Percentiles rank a stretch among this genome's conserved stretches.
Conservation (phyloP, 2,888 invertebrate species). For the Trachelus troglodyta region DNA sequence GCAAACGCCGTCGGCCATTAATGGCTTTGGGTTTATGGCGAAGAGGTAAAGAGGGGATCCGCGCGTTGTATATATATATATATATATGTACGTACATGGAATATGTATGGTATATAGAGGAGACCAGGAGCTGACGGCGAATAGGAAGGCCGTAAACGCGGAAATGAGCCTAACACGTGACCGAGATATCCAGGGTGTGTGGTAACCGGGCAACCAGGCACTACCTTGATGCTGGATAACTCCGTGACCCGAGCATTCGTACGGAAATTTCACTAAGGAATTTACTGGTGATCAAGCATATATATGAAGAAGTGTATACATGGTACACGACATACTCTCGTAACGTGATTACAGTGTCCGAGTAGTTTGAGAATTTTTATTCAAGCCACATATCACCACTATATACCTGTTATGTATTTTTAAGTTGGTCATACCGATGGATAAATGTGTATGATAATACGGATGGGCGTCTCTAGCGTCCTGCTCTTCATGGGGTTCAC, state of each 20-base stretch:
- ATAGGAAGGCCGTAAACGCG: constrained; percentile 28
- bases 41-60: background rate
- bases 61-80: background rate
- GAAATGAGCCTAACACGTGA: constrained; percentile 22
- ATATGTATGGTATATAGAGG: background rate
- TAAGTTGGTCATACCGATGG: background rate
- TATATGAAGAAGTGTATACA: background rate
- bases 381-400: background rate
- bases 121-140: background rate
- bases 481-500: constrained; percentile 26
- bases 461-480: background rate
- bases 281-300: background rate
- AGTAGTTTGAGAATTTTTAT: background rate
- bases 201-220: constrained; percentile 19
- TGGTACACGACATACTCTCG: background rate
- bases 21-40: constrained; percentile 32
- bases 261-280: background rate
- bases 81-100: too few species aligned
- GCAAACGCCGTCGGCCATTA: constrained; percentile 26
- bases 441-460: background rate
- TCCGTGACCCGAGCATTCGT: constrained; percentile 22
- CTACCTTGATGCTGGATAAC: constrained; percentile 17
- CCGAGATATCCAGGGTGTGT: background rate
- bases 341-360: background rate
- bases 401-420: background rate